A percentile compares a stretch with the other conserved stretches of the same genome.
phyloP scores from a whole-genome alignment of 1,140 invertebrate genomes.

The Goniozus legneri region DNA sequence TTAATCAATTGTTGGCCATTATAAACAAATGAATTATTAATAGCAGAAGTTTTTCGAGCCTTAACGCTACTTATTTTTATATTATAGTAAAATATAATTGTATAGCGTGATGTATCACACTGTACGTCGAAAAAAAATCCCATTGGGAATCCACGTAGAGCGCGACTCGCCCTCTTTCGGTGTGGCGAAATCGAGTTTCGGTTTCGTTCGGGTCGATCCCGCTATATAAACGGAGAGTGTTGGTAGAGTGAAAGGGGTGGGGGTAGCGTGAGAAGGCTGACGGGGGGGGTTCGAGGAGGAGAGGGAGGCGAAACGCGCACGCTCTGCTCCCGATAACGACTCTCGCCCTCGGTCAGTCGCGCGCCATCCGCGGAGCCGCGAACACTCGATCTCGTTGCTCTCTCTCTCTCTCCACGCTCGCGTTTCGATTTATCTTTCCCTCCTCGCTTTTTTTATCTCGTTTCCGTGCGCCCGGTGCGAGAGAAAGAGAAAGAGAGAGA shows the following conservation, averaged over 20 bases:
- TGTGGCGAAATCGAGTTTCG: conserved; percentile 33
- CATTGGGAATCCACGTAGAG: too few relatives aligned
- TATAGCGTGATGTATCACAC: too few relatives aligned
- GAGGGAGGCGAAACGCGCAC: conserved; percentile 11
- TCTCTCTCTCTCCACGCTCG: conserved; percentile 10
- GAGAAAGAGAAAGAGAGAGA: not conserved
- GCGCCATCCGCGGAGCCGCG: conserved; percentile 41
- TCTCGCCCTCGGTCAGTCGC: conserved; percentile 41
- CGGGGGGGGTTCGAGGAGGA: not conserved
- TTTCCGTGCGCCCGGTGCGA: not conserved
- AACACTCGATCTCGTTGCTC: conserved; percentile 20
- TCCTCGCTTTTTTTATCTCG: conserved; percentile 9
- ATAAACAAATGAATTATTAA: too few relatives aligned
- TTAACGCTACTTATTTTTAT: too few relatives aligned
- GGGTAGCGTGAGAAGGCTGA: too few relatives aligned
- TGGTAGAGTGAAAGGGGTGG: not conserved
- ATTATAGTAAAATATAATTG: too few relatives aligned
- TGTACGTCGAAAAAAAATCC: too few relatives aligned
- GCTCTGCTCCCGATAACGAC: conserved; percentile 34
- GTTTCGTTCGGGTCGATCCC: conserved; percentile 24
- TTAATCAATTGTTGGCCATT: too few relatives aligned
- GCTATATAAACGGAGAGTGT: not conserved
- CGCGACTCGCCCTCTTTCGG: too few relatives aligned
- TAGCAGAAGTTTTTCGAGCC: too few relatives aligned
- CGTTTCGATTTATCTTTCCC: conserved; percentile 15